Conservation (phyloP, 1,140 invertebrate species). For the Eupeodes corollae region DNA sequence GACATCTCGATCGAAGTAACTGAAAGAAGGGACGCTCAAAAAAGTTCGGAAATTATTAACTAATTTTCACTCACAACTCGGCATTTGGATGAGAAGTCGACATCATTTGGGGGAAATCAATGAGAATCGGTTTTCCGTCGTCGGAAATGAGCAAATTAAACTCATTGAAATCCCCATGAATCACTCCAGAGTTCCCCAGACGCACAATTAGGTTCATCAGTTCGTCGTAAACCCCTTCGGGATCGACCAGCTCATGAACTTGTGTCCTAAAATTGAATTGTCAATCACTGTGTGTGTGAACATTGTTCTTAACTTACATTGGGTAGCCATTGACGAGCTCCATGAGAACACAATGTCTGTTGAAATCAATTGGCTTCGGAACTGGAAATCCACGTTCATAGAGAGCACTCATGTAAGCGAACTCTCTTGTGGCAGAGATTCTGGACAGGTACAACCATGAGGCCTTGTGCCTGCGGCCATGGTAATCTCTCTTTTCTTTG, state of each 20-base stretch:
- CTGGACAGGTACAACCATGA: conserved; percentile 98
- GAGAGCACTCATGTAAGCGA: conserved; percentile 94
- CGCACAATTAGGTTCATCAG: conserved; percentile 90
- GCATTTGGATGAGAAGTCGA: conserved; percentile 89
- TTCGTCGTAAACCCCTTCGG: conserved; percentile 79
- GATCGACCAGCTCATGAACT: conserved; percentile 65
- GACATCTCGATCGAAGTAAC: conserved; percentile 93
- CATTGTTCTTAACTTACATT: conserved; percentile 44
- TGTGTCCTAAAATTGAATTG: conserved; percentile 53
- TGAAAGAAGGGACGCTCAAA: conserved; percentile 23
- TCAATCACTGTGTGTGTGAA: background rate
- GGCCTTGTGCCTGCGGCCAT: conserved; percentile 73
- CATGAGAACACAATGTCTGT: conserved; percentile 96
- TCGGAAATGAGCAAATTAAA: conserved; percentile 91
- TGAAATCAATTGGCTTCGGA: conserved; percentile 88
- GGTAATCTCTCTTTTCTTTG: conserved; percentile 94
- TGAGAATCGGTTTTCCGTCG: conserved; percentile 73
- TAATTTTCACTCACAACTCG: conserved; percentile 53
- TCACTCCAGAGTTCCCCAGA: conserved; percentile 87
- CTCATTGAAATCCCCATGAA: conserved; percentile 99
- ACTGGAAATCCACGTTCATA: conserved; percentile 86
- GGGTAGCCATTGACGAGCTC: conserved; percentile 72
- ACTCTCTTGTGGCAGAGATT: conserved; percentile 94
- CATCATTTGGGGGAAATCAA: conserved; percentile 99
- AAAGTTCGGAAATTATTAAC: background rate